Base-by-base conservation (phyloP, 2,888 invertebrate genomes). In the Cosmia trapezina region DNA sequence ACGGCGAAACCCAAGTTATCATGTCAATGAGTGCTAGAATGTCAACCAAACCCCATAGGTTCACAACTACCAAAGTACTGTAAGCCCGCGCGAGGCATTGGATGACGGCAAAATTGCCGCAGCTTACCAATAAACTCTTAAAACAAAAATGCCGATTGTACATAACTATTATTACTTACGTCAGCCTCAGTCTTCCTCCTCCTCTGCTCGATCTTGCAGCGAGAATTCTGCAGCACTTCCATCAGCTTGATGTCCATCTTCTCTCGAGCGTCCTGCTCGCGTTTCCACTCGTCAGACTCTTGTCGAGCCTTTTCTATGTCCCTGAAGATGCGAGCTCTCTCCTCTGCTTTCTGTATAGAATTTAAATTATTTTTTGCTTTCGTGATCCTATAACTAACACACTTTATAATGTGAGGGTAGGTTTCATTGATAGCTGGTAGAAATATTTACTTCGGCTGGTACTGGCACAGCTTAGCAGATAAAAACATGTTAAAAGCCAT, bases 201-300 rank as follows among this genome's bases (percentile, higher is more conserved):
- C 49, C 67, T 80, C 19, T 60, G 62, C 60, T 93, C 91, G 53
- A 92, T 81, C 57, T 91, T 80, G 17, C 89, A 91, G 1, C 88
- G 80, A 0, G 95, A 90, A 0, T 83, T 73, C 66, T 83, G 86
- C 76, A 95, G 89, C 78, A 94, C 94, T 0, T 87, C 81, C 2
- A 92, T 86, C n/a, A 95, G 91, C 11, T 88, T 83, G 80, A 93
- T 93, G 86, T 95, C 95, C 89, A 93, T 89, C 22, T 62, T 64
- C 71, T 91, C 92, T 0, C 92, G 88, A 19, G 91, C 92, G 0
- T 71, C 88, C 8, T 83, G 86, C 87, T 94, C 94, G 2, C 59
- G 70, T 4, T 85, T 86, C 2, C 93, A 89, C 56, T 71, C 79
- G 1, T 53, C 80, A 5, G 19, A 71, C 83, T 94, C 92, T n/a